phyloP scores from a whole-genome alignment of 2,113 vertebrate genomes.

The Calypte anna region DNA sequence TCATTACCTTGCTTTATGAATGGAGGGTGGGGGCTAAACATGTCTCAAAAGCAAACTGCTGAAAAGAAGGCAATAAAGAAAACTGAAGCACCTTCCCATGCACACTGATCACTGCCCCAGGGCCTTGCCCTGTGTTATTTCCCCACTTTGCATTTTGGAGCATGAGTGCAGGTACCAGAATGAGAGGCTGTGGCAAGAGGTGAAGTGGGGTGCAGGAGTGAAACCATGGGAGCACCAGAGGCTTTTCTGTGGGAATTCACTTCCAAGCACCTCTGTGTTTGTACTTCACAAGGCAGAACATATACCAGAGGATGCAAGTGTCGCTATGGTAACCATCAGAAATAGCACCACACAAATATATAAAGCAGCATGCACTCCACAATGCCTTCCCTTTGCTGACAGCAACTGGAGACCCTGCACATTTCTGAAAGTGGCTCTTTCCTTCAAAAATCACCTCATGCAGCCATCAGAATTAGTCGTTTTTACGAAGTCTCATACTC shows the following conservation, averaged over 20 bases:
- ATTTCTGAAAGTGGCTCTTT: neutral
- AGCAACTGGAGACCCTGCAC: neutral
- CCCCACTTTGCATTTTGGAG: accelerated
- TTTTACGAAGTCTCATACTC: neutral
- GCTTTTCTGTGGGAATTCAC: neutral
- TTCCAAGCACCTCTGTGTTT: neutral
- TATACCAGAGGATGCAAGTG: neutral
- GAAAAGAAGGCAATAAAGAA: neutral
- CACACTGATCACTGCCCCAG: neutral
- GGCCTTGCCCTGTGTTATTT: neutral
- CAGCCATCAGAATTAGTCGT: neutral
- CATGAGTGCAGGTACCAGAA: neutral
- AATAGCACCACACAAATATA: neutral
- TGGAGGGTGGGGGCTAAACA: neutral
- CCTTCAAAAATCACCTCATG: neutral
- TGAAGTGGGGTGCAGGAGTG: neutral
- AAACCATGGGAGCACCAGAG: neutral
- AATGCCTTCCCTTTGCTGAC: neutral
- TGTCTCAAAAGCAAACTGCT: neutral
- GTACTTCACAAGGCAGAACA: neutral
- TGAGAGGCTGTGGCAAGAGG: neutral
- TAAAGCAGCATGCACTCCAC: neutral
- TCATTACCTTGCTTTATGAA: neutral
- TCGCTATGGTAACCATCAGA: constrained; percentile 37
- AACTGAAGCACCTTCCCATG: neutral